Base-by-base conservation (phyloP, 2,888 invertebrate genomes). In the Caradrina clavipalpis region DNA sequence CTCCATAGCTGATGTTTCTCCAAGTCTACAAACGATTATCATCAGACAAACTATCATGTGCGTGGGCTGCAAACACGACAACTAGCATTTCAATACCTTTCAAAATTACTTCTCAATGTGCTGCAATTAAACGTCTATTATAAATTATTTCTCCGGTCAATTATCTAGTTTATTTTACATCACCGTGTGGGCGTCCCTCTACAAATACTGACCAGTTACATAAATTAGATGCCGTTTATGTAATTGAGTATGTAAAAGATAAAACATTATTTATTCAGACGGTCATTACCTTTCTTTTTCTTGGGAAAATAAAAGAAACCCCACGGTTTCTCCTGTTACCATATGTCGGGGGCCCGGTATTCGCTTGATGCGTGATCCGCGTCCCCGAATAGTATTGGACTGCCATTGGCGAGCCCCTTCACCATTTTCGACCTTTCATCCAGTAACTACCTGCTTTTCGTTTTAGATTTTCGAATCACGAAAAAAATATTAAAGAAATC, bases 51-150 rank as follows among this genome's bases (percentile, higher is more conserved):
- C 1, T 55, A n/a, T 47, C 13, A 17, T 11, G 39, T 0, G 19
- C 61, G 81, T 77, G 62, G 78, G 81, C 4, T 10, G 78, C 2
- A 39, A 26, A 49, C 21, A 39, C 45, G 3, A 69, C 11, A 47
- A 51, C 55, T 39, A 47, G 39, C 76, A 76, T 39, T 45, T 53
- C 8, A n/a, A 55, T 22, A 8, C 51, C 65, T 71, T 77, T 71
- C 53, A 47, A 63, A 56, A 66, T 71, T 26, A 58, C 49, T 54
- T 17, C 22, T 47, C 17, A 15, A 49, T 69, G 31, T 69, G 22
- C 21, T 50, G 60, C 71, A 71, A 71, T 81, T 81, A 83, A 78
- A 71, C 19, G 62, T 35, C 81, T 63, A 69, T 81, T 77, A 81
- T 65, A 69, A 76, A 58, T 58, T 76, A 70, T 76, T 54, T 67